Evolutionary conservation across 2,888 invertebrate genomes (phyloP).

Genomic region (Drosophila kambysellisi): DNA sequence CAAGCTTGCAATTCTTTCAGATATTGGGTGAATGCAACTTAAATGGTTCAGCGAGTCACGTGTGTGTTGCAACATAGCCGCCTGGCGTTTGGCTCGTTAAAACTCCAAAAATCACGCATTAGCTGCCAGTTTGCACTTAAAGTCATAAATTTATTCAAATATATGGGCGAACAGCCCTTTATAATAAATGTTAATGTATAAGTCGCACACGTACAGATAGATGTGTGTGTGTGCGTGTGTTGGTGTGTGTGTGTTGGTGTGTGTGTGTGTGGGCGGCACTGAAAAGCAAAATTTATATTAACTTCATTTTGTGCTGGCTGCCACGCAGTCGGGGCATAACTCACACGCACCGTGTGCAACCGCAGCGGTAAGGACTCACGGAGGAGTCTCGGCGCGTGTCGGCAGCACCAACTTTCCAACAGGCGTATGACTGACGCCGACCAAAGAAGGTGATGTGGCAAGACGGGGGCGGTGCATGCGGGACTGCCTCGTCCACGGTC

Average conservation of each 20-base stretch:
- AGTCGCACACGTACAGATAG: conserved; percentile 50
- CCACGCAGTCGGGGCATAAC: conserved; percentile 72
- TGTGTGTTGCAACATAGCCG: conserved; percentile 22
- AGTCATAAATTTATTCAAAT: conserved; percentile 79
- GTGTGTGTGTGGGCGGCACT: conserved; percentile 36
- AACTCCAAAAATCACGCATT: conserved; percentile 74
- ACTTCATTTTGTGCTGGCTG: conserved; percentile 69
- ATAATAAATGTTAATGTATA: conserved; percentile 30
- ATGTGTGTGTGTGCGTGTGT: neutral
- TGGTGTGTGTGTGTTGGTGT: neutral
- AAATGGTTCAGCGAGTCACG: conserved; percentile 26
- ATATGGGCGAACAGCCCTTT: conserved; percentile 41
- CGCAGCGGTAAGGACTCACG: conserved; percentile 49
- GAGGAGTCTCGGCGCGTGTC: conserved; percentile 52
- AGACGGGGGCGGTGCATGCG: neutral
- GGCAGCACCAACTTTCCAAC: conserved; percentile 45
- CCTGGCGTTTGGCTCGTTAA: conserved; percentile 39
- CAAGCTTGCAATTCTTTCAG: neutral
- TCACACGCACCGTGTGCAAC: conserved; percentile 76
- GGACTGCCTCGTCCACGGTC: conserved; percentile 39
- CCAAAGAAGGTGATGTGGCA: conserved; percentile 50
- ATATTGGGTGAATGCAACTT: neutral
- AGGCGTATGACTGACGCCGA: conserved; percentile 66
- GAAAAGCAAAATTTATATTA: conserved; percentile 76
- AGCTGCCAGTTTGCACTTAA: conserved; percentile 78